phyloP scores from a whole-genome alignment of 2,797 vertebrate genomes.

The Clangula hyemalis region DNA sequence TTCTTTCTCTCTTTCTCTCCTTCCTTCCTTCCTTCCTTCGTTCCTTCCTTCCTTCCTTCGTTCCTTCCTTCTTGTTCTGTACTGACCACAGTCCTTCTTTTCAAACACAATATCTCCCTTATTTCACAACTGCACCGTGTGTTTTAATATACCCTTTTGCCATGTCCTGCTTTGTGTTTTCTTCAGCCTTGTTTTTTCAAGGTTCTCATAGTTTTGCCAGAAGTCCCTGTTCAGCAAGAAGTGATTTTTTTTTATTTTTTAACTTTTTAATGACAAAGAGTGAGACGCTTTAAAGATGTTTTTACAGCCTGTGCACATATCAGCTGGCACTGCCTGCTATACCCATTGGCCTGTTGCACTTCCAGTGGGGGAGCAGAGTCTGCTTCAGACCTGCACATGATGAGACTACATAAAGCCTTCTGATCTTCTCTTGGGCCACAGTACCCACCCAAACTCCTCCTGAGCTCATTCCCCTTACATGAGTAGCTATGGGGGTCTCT shows the following conservation, averaged over 20 bases:
- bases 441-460: neutral
- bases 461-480: neutral
- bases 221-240: neutral
- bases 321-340: constrained; percentile 23
- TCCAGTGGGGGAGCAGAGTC: constrained; percentile 32
- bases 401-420: constrained; percentile 17
- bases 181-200: neutral
- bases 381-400: constrained; percentile 16
- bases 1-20: neutral
- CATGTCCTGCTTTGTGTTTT: neutral
- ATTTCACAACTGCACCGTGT: neutral
- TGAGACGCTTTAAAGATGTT: constrained; percentile 32
- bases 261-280: neutral
- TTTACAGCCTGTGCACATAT: constrained; percentile 28
- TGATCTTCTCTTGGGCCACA: constrained; percentile 23
- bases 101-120: neutral
- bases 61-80: neutral
- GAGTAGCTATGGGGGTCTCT: neutral
- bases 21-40: neutral
- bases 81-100: neutral
- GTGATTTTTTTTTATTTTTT: neutral
- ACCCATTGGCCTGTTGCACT: neutral
- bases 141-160: neutral
- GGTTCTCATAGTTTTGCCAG: neutral
- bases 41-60: neutral